A percentile compares a stretch with the other conserved stretches of the same genome.
Evolutionary conservation across 2,113 vertebrate species (phyloP).

Genomic region (Macquaria australasica): DNA sequence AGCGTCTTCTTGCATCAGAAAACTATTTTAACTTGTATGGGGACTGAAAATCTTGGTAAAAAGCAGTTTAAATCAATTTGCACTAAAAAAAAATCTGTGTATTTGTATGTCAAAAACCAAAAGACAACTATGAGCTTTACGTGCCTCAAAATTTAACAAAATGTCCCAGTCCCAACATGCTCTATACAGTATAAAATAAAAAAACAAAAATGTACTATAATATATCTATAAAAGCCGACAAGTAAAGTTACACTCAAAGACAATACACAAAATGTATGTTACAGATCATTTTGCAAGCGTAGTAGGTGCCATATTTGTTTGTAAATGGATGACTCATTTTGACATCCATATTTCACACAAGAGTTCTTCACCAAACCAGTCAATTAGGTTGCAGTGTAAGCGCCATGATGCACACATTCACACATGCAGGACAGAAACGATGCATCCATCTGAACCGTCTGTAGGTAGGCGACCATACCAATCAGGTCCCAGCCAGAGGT

Average conservation of each 20-base stretch:
- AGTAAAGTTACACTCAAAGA: background rate
- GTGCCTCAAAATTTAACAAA: background rate
- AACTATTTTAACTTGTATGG: background rate
- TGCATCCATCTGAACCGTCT: slow-evolving; percentile 25
- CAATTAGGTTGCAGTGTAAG: background rate
- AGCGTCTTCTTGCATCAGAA: background rate
- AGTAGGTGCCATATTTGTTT: background rate
- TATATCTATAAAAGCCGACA: background rate
- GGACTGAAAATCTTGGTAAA: background rate
- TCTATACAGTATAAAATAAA: background rate
- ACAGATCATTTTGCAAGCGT: background rate
- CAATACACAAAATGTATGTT: background rate
- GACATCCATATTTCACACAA: background rate
- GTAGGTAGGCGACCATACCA: slow-evolving; percentile 36
- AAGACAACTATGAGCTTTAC: background rate
- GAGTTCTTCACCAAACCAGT: background rate
- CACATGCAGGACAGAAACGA: slow-evolving; percentile 33
- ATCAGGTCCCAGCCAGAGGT: slow-evolving; percentile 69
- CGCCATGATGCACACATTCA: slow-evolving; percentile 15
- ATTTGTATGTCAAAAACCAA: background rate
- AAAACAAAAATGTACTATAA: background rate
- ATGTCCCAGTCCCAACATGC: background rate
- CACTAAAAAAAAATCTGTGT: background rate
- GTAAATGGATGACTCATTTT: background rate
- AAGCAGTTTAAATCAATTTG: background rate